Base-by-base conservation (phyloP, 2,888 invertebrate species). In the Urechis unicinctus region DNA sequence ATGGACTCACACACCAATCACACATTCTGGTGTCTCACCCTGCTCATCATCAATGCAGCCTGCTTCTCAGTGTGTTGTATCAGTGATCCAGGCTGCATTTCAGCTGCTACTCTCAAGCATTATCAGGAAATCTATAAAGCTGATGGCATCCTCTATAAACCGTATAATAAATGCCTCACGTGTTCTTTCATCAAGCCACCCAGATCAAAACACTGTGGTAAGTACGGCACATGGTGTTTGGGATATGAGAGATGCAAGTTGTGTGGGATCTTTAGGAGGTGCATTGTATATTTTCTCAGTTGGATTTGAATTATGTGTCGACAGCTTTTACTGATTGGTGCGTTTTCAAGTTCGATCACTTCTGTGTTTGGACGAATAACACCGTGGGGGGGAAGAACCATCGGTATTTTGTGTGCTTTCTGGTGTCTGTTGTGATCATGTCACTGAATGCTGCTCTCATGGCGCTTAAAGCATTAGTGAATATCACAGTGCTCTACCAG, bases 351-450 rank as follows among this genome's bases (percentile, higher is more conserved):
- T 76, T 75, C 66, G 77, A 77, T 58, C 77, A 77, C 55, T 75
- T 75, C 61, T 77, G 77, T 62, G 66, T 73, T 21, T 77, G 77
- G 77, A 74, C 74, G 22, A 74, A 75, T 61, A 75, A 71, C 61
- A 71, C 71, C 61, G 70, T 77, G 4, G 77, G 74, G n/a, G 74
- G 67, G 2, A 61, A 68, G n/a, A 77, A 74, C 58, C 67, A 71
- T 53, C 65, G 69, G 26, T 73, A 67, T 61, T 77, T 77, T 62
- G 53, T 75, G 2, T 50, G 64, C 29, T 73, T 75, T 55, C 69
- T 76, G 53, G 47, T 69, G 22, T 66, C 72, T 1, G 60, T 74
- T 22, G 50, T 68, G 4, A 61, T 65, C 13, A 71, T 74, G 69
- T 66, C 68, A 26, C 47, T 66, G 24, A 70, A 74, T 53, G 75